Evolutionary conservation across 2,797 vertebrate genomes (phyloP).

Genomic region (Malacoraja senta): DNA sequence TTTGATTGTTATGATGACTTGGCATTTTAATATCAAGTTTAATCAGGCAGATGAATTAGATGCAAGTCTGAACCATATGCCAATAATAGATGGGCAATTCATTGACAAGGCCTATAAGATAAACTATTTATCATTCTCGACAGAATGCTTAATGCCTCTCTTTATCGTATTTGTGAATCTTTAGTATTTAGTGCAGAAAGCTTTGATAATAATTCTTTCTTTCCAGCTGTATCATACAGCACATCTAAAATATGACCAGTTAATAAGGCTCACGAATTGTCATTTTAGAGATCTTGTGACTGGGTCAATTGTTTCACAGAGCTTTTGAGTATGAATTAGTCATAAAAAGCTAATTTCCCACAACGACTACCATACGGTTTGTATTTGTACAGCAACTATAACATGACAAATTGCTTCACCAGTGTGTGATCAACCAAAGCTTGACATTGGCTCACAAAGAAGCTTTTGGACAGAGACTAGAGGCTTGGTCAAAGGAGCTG

Average conservation of each 20-base stretch:
- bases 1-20: too few species aligned
- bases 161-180: neutral
- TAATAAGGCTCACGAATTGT: neutral
- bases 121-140: neutral
- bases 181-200: neutral
- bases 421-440: neutral
- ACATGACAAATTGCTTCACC: neutral
- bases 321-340: neutral
- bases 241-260: neutral
- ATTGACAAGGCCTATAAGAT: neutral
- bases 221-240: neutral
- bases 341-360: neutral
- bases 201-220: neutral
- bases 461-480: too few species aligned
- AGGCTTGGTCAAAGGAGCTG: too few species aligned
- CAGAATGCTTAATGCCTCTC: neutral
- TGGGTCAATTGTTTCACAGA: neutral
- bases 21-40: too few species aligned
- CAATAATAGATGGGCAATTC: neutral
- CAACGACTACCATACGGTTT: neutral
- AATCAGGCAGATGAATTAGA: too few species aligned
- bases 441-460: too few species aligned
- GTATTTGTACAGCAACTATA: too few species aligned
- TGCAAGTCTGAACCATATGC: too few species aligned
- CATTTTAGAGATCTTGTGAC: neutral